Evolutionary conservation across 2,113 vertebrate species (phyloP).

Genomic region (Syrmaticus mikado): DNA sequence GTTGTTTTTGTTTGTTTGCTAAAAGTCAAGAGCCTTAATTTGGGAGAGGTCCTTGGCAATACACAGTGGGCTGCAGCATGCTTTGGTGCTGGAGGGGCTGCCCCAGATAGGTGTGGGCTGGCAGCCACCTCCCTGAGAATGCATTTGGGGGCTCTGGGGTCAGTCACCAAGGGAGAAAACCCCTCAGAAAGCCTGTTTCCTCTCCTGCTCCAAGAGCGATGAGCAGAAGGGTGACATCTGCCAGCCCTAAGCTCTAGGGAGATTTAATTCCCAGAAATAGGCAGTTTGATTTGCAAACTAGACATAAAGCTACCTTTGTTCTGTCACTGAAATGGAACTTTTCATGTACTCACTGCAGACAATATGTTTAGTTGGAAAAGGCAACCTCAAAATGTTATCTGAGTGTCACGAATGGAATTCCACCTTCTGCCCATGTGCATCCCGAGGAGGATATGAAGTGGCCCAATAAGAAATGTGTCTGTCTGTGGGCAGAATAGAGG

Average conservation of each 20-base stretch:
- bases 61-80: fast-evolving
- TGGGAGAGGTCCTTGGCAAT: background rate
- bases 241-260: background rate
- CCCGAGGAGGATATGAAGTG: background rate
- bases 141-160: background rate
- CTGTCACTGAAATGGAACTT: background rate
- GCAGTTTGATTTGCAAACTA: background rate
- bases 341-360: fast-evolving
- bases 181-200: background rate
- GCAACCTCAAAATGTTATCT: background rate
- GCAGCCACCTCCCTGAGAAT: background rate
- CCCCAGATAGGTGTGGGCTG: background rate
- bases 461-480: background rate
- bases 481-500: background rate
- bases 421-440: background rate
- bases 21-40: background rate
- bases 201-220: fast-evolving
- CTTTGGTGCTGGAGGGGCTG: background rate
- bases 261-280: background rate
- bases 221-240: background rate
- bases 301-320: background rate
- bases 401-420: conserved; percentile 13
- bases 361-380: conserved; percentile 12
- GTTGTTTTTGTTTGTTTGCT: background rate
- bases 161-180: background rate